Conservation (phyloP, 2,888 invertebrate species). For the Ypsolopha sequella region DNA sequence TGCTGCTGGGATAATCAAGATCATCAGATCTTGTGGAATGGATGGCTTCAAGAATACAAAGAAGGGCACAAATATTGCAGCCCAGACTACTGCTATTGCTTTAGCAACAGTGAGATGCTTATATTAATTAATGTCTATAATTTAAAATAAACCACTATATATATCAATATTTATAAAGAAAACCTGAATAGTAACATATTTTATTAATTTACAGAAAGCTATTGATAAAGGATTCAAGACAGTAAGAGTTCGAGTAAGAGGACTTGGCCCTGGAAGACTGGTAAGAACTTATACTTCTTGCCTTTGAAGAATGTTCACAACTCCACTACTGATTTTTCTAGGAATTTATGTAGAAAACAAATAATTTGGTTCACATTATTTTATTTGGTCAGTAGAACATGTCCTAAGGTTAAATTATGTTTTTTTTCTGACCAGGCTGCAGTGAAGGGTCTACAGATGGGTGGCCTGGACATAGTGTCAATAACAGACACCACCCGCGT, state of each 20-base stretch:
- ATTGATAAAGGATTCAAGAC: slow-evolving; percentile 79
- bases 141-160: too few species aligned
- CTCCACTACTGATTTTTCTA: neutral
- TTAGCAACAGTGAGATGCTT: slow-evolving; percentile 76
- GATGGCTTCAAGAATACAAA: slow-evolving; percentile 96
- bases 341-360: too few species aligned
- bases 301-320: neutral
- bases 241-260: slow-evolving; percentile 82
- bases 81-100: slow-evolving; percentile 91
- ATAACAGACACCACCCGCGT: slow-evolving; percentile 93
- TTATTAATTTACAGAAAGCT: slow-evolving; percentile 72
- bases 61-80: slow-evolving; percentile 97
- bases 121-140: too few species aligned
- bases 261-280: slow-evolving; percentile 92
- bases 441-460: slow-evolving; percentile 94
- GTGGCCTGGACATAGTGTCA: slow-evolving; percentile 90
- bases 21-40: slow-evolving; percentile 83
- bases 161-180: too few species aligned
- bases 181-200: too few species aligned
- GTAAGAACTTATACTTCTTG: slow-evolving; percentile 60
- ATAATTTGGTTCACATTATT: too few species aligned
- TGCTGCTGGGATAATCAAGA: slow-evolving; percentile 71
- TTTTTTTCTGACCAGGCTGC: slow-evolving; percentile 77
- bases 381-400: too few species aligned
- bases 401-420: neutral